Evolutionary conservation across 2,888 invertebrate genomes (phyloP).

Genomic region (Parthenolecanium corni): DNA sequence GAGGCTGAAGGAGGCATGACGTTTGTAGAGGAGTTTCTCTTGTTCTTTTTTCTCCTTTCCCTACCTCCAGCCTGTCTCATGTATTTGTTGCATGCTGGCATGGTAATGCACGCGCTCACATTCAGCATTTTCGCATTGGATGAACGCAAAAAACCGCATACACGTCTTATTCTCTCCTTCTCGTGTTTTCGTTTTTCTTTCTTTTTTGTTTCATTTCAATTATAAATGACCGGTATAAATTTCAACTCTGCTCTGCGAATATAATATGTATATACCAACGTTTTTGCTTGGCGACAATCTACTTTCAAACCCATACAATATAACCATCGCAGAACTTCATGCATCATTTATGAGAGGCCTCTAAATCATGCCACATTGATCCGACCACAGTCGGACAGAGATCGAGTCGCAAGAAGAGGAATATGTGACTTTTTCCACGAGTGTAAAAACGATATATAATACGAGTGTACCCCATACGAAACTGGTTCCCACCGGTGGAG

Average conservation of each 20-base stretch:
- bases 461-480: neutral
- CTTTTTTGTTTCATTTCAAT: too few species aligned
- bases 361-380: neutral
- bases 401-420: neutral
- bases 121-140: too few species aligned
- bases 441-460: neutral
- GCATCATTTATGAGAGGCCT: conserved; percentile 22
- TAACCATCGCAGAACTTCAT: conserved; percentile 12
- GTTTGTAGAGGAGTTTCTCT: too few species aligned
- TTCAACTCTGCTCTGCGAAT: neutral
- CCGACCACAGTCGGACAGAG: neutral
- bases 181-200: too few species aligned
- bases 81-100: too few species aligned
- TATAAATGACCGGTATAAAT: conserved; percentile 2
- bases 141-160: too few species aligned
- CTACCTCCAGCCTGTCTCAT: too few species aligned
- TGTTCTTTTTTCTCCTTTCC: too few species aligned
- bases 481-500: conserved; percentile 21
- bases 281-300: neutral
- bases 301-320: neutral
- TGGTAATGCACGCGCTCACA: too few species aligned
- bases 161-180: too few species aligned
- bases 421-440: neutral
- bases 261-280: too few species aligned
- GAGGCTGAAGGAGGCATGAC: too few species aligned